Evolutionary conservation across 1,140 invertebrate species (phyloP), one percentile per base, ranked within the genome.

Genomic region (Drosophila burlai): DNA sequence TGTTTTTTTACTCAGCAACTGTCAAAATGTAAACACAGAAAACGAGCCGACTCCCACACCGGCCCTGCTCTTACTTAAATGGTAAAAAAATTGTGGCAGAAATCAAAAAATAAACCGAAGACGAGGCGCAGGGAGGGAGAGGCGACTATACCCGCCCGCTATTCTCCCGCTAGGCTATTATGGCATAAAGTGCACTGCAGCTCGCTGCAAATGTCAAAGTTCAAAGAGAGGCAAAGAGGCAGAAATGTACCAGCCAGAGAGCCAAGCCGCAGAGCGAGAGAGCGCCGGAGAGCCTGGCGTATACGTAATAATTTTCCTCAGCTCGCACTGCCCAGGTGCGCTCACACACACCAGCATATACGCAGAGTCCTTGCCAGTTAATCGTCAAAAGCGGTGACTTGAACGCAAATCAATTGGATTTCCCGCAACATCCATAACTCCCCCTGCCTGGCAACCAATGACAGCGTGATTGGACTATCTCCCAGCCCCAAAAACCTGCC

Each of bases 151-250:
- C 60, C 67, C 65, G 49, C 61, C 75, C 55, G 68, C 68, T 60
- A 45, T 71, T 71, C 46, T 59, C 54, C 42, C 40, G 46, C 60
- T 54, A 72, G 67, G 71, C 46, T 72, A 73, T 74, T 65, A 54
- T 50, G 60, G 43, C 60, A 64, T 65, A 68, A 77, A 77, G 57
- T 76, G 75, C 75, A 76, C 46, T 76, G 75, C 75, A 77, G 63
- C 64, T 54, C 47, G 42, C 47, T 54, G 73, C 57, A 78, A 78
- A 78, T 78, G 75, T 78, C 75, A 78, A 78, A 78, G 75, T 78
- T 78, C 73, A 78, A 34, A 60, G 63, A 67, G 34, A 45, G 47
- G 50, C 36, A 52, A 7, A 43, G 60, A 66, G 60, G 29, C 34
- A 15, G 16, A 34, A 26, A 34, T 7, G 31, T 50, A n/a, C 50